Evolutionary conservation across 2,797 vertebrate genomes (phyloP).

Genomic region (Sebastes melanostomus): DNA sequence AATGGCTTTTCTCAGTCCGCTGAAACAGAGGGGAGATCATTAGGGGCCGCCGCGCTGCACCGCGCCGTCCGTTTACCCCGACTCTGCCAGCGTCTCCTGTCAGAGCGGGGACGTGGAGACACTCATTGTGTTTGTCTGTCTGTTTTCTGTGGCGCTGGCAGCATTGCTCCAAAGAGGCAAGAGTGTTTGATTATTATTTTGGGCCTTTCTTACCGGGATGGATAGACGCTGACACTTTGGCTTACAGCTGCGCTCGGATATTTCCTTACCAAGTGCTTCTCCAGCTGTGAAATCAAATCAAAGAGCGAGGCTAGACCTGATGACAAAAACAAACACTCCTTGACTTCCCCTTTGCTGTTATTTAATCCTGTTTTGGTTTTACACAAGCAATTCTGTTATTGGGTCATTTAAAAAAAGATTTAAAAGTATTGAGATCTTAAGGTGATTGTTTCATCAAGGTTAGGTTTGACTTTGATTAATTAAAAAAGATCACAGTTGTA

Average conservation of each 20-base stretch:
- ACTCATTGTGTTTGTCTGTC: conserved; percentile 73
- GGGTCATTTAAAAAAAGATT: not conserved
- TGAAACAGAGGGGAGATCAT: conserved; percentile 85
- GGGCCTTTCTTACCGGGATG: conserved; percentile 61
- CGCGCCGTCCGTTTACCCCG: conserved; percentile 73
- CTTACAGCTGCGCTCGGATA: conserved; percentile 62
- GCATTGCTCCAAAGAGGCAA: conserved; percentile 66
- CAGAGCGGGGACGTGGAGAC: conserved; percentile 64
- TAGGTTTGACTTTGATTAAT: conserved; percentile 50
- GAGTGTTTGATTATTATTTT: conserved; percentile 78
- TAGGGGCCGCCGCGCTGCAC: conserved; percentile 68
- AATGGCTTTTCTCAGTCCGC: conserved; percentile 93
- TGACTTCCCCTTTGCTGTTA: conserved; percentile 22
- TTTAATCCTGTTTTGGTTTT: conserved; percentile 8
- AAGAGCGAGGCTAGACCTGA: conserved; percentile 34
- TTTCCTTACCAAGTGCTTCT: conserved; percentile 64
- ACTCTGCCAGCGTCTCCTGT: conserved; percentile 69
- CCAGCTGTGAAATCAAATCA: conserved; percentile 67
- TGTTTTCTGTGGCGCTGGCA: conserved; percentile 64
- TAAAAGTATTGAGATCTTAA: not conserved
- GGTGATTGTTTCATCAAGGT: conserved; percentile 33
- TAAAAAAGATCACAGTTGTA: conserved; percentile 52
- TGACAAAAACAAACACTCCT: conserved; percentile 56
- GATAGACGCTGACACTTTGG: conserved; percentile 71
- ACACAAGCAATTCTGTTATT: not conserved